Conservation (phyloP, 2,888 invertebrate genomes). For the Pachliopta kotzebuea region DNA sequence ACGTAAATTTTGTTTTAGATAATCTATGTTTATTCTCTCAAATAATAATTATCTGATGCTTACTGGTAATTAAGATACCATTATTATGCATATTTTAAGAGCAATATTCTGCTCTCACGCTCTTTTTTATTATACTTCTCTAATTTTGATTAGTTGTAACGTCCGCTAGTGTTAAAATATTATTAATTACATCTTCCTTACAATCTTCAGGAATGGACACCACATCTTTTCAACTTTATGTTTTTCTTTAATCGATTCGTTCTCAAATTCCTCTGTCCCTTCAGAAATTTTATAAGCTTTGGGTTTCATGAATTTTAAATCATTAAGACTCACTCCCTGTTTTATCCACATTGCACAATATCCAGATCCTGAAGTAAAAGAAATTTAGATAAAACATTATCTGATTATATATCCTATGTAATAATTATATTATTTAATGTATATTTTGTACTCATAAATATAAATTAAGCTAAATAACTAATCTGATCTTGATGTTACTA, state of each 20-base stretch:
- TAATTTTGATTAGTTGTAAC: neutral
- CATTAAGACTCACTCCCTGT: constrained; percentile 43
- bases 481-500: no score
- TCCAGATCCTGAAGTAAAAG: constrained; percentile 41
- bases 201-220: constrained; percentile 60
- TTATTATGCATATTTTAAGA: neutral
- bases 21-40: no score
- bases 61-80: no score
- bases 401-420: no score
- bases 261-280: constrained; percentile 39
- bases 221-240: constrained; percentile 58
- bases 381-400: neutral
- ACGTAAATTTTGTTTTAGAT: no score
- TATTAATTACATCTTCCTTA: constrained; percentile 32
- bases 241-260: constrained; percentile 32
- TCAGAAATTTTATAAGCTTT: constrained; percentile 39
- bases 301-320: constrained; percentile 50
- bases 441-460: no score
- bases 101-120: neutral
- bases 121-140: neutral
- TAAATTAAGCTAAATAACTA: no score
- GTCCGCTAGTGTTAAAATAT: neutral
- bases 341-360: constrained; percentile 48
- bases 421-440: no score
- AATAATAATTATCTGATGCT: no score